Base-by-base conservation (phyloP, 2,888 invertebrate species). In the Monochamus alternatus region DNA sequence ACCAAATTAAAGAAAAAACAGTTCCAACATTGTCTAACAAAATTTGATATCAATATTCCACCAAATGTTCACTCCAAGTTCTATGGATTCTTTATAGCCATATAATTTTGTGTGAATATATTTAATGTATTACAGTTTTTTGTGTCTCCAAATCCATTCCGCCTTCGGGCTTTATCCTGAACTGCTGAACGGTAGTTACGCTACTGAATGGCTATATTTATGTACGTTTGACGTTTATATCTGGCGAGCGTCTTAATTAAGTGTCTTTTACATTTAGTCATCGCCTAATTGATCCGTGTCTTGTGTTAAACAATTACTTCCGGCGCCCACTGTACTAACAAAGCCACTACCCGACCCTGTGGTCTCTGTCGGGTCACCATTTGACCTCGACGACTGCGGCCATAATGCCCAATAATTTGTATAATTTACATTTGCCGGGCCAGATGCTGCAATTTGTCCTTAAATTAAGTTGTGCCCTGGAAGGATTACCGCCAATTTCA, bases 301-400 rank as follows among this genome's bases (percentile, higher is more conserved):
- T 73, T 75, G 73, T 52, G 55, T 78, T 77, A 79, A 79, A 75
- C 71, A 73, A 73, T 67, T 68, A 78, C 72, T 79, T 79, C 79
- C 79, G 77, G 75, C 79, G 79, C 77, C 77, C 72, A 78, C 76
- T 75, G 63, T 32, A 70, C 73, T 70, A 58, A 63, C 74, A 58
- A 74, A 55, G 74, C 70, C 60, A 69, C 69, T 62, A 47, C 44
- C 63, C 71, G 71, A 71, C 71, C 71, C 71, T 71, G 71, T 52
- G 63, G 52, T 71, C 71, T 71, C 52, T 59, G 59, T 47, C 51
- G 71, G 71, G 71, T 71, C 71, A 63, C 31, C 5, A 59, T 52
- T 63, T 71, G 71, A 71, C 63, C 71, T 63, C 63, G 52, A 71
- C 62, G 51, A 52, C 70, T 32, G 52, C 32, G 63, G 62, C 70